A percentile compares a stretch with the other conserved stretches of the same genome.
Evolutionary conservation across 1,140 invertebrate species (phyloP).

Genomic region (Sipha flava): DNA sequence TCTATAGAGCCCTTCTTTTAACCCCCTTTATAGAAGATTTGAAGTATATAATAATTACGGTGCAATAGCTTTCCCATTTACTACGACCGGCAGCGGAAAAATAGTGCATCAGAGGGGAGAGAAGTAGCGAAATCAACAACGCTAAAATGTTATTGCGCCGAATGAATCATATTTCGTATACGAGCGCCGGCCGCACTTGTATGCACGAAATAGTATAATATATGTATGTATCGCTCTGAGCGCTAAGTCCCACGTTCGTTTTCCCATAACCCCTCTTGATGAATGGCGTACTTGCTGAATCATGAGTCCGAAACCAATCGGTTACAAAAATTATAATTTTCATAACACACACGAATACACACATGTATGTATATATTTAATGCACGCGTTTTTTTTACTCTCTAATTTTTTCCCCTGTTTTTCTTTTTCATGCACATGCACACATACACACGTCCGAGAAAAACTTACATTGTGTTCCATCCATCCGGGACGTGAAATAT

Average conservation of each 20-base stretch:
- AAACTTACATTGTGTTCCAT: constrained; percentile 6
- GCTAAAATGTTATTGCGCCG: neutral
- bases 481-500: neutral
- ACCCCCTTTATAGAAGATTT: neutral
- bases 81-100: too few relatives aligned
- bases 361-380: neutral
- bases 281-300: neutral
- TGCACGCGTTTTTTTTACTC: neutral
- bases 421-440: neutral
- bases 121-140: neutral
- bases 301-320: constrained; percentile 18
- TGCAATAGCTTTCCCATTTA: neutral
- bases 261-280: neutral
- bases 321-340: constrained; percentile 12
- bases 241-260: neutral
- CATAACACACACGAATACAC: neutral
- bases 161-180: neutral
- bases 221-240: neutral
- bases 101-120: neutral
- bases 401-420: neutral
- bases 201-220: neutral
- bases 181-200: too few relatives aligned
- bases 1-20: neutral
- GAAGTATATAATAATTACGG: neutral
- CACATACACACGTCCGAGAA: neutral